A percentile compares a stretch with the other conserved stretches of the same genome.
Evolutionary conservation across 2,888 invertebrate species (phyloP).

Genomic region (Mesodorylaimus sp.): DNA sequence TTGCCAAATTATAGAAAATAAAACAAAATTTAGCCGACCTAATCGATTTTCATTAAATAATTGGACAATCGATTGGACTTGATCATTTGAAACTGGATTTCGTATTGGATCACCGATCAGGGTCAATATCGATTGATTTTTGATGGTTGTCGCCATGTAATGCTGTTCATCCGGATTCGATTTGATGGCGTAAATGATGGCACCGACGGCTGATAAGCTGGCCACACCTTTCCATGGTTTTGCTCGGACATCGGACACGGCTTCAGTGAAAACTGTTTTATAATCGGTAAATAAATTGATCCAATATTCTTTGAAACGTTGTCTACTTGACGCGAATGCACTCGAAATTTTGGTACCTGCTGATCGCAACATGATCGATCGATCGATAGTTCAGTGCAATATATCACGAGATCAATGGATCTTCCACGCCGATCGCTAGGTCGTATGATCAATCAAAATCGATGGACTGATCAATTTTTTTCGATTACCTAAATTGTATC

Average conservation of each 20-base stretch:
- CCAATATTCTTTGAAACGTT: background rate
- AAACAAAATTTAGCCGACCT: background rate
- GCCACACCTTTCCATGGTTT: conserved; percentile 13
- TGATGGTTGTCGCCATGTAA: background rate
- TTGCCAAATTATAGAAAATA: background rate
- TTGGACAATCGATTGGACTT: background rate
- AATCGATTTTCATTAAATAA: background rate
- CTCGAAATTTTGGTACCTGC: no score
- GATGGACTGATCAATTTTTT: no score
- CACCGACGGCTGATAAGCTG: conserved; percentile 27
- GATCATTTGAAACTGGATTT: background rate
- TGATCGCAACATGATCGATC: no score
- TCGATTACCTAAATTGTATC: no score
- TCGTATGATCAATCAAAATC: no score
- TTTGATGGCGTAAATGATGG: conserved; percentile 34
- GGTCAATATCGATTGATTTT: background rate
- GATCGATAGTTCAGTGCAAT: no score
- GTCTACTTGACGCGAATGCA: conserved; percentile 10
- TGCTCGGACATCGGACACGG: background rate
- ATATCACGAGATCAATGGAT: no score
- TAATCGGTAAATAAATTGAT: conserved; percentile 7
- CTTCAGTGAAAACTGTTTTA: conserved; percentile 9
- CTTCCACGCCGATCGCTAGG: no score
- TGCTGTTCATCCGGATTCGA: conserved; percentile 14
- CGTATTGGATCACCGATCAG: background rate